phyloP scores from a whole-genome alignment of 53 echinoderm and acorn worm genomes.

The Mesocentrotus franciscanus region DNA sequence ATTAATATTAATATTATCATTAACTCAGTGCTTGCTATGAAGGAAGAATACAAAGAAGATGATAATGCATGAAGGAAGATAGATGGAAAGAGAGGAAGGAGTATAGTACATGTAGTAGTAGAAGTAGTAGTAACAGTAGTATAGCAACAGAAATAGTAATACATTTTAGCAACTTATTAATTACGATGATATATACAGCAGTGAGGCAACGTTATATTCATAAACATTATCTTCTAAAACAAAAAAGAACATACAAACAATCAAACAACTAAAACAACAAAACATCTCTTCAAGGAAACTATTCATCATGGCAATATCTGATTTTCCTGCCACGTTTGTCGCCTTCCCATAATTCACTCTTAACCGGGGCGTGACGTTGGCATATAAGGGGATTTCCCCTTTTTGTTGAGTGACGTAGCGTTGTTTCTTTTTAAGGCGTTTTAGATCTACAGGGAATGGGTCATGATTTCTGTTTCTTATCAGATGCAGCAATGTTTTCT shows the following conservation, averaged over 20 bases:
- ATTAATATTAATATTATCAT: too few species aligned
- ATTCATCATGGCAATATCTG: not conserved
- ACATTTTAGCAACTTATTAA: too few species aligned
- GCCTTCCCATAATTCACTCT: not conserved
- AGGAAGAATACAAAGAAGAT: too few species aligned
- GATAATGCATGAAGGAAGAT: too few species aligned
- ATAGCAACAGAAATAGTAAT: not conserved
- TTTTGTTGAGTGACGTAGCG: conserved; percentile 13
- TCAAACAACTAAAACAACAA: not conserved
- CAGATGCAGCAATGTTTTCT: not conserved
- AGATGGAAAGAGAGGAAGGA: too few species aligned
- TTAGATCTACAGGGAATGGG: not conserved
- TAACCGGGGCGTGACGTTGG: not conserved
- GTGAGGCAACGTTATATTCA: not conserved
- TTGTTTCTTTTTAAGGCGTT: not conserved
- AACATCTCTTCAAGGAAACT: not conserved
- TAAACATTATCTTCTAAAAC: not conserved
- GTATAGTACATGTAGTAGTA: not conserved
- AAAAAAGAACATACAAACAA: not conserved
- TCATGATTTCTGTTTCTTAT: not conserved
- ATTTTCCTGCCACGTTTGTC: not conserved
- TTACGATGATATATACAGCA: too few species aligned
- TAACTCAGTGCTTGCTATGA: too few species aligned
- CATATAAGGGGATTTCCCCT: conserved; percentile 24
- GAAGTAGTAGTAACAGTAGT: not conserved